Conservation (phyloP, 2,797 vertebrate genomes). For the Micropoecilia bifurca region DNA sequence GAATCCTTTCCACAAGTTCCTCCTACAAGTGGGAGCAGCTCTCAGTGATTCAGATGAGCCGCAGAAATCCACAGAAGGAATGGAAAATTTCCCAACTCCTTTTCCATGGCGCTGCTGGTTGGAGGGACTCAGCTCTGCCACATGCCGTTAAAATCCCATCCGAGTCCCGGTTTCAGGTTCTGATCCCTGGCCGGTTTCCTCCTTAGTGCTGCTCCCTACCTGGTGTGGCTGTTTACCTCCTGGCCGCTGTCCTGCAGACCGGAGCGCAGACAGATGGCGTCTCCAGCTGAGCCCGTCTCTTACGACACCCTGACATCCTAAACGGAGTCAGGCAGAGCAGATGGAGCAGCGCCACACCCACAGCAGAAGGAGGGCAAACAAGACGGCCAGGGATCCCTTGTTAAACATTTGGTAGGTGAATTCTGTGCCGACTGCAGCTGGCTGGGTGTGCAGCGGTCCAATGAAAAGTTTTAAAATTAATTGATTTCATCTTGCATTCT, state of each 20-base stretch:
- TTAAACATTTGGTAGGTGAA: conserved; percentile 47
- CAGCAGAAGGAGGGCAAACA: conserved; percentile 62
- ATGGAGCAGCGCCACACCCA: conserved; percentile 70
- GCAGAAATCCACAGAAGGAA: conserved; percentile 65
- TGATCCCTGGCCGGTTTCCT: conserved; percentile 22
- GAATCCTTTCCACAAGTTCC: conserved; percentile 31
- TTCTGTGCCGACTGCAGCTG: conserved; percentile 29
- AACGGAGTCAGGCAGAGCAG: conserved; percentile 52
- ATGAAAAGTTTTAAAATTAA: neutral
- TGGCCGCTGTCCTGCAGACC: conserved; percentile 28
- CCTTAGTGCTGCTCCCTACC: conserved; percentile 18
- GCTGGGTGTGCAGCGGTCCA: conserved; percentile 8
- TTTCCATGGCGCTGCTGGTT: conserved; percentile 24
- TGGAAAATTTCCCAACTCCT: conserved; percentile 56
- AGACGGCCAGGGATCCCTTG: conserved; percentile 45
- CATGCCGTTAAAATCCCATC: conserved; percentile 31
- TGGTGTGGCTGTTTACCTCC: conserved; percentile 19
- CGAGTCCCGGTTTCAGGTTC: conserved; percentile 26
- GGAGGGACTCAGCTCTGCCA: conserved; percentile 61
- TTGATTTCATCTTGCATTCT: neutral
- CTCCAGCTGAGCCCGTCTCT: conserved; percentile 30
- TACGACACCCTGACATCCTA: conserved; percentile 58
- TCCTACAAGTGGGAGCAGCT: conserved; percentile 44
- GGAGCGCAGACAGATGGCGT: conserved; percentile 54
- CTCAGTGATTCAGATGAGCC: conserved; percentile 28